Conservation (phyloP, 2,113 vertebrate species). For the Cranoglanis bouderius region DNA sequence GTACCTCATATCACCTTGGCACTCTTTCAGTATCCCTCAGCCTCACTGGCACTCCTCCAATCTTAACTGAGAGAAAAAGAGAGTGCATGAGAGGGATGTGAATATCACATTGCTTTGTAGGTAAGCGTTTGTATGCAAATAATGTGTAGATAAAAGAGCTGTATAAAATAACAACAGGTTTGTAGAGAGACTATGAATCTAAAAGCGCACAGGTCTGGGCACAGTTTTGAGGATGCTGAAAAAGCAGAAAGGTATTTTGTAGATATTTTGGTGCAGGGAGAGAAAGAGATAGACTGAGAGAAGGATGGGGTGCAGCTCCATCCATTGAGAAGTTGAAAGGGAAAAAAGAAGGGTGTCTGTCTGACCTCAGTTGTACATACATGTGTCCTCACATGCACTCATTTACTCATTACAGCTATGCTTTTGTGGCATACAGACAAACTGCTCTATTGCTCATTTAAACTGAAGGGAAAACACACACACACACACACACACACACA, state of each 20-base stretch:
- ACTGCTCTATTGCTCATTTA: background rate
- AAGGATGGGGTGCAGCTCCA: background rate
- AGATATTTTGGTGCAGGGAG: background rate
- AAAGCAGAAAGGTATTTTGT: background rate
- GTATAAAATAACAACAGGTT: background rate
- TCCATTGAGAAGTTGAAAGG: background rate
- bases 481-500: no score
- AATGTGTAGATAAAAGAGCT: background rate
- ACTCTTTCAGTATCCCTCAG: slow-evolving; percentile 22
- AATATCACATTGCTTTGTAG: background rate
- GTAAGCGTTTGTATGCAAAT: background rate
- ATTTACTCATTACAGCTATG: background rate
- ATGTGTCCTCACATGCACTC: background rate
- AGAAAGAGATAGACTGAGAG: background rate
- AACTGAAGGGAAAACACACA: background rate
- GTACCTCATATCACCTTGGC: background rate
- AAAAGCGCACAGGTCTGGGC: background rate
- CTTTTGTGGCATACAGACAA: background rate
- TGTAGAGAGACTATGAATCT: background rate
- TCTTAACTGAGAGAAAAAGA: background rate
- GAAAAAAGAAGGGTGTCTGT: background rate
- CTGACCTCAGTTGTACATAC: background rate
- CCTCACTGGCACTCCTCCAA: background rate
- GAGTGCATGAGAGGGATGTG: background rate
- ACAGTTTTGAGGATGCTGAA: background rate